These are phyloP conservation scores for Lycocorax pyrrhopterus DNA, from an alignment of 2,113 vertebrate species.

Conservation along the genomic window DNA sequence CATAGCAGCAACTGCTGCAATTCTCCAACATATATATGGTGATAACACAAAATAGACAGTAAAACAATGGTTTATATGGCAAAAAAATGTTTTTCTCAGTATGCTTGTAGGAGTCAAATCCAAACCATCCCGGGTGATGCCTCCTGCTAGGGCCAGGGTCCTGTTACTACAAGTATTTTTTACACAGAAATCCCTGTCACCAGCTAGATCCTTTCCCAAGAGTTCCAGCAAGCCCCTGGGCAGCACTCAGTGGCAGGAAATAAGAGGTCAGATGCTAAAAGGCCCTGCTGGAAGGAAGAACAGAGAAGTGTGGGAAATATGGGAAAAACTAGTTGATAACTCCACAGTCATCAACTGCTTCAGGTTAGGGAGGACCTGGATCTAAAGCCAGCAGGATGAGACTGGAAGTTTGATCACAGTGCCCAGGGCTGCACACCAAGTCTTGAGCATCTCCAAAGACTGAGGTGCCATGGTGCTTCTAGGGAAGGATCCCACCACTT, in stretches of 20 bases:
- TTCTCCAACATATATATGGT: not conserved
- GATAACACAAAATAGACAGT: not conserved
- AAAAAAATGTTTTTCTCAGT: not conserved
- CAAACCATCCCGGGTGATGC: not conserved
- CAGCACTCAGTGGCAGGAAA: not conserved
- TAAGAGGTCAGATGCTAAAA: not conserved
- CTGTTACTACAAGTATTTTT: not conserved
- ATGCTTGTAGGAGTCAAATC: not conserved
- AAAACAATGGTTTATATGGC: not conserved
- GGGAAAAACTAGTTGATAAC: not conserved
- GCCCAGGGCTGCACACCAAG: not conserved
- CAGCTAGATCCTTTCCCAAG: not conserved
- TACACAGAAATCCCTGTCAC: not conserved
- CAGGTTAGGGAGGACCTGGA: not conserved
- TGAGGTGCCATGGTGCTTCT: not conserved
- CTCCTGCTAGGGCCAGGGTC: not conserved
- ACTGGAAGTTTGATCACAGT: not conserved
- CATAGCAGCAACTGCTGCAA: not conserved
- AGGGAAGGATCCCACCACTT: not conserved
- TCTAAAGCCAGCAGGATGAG: not conserved
- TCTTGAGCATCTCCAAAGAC: not conserved
- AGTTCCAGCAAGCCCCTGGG: not conserved
- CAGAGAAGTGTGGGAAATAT: not conserved
- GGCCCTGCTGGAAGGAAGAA: not conserved
- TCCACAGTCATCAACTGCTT: not conserved